Conservation (phyloP, 1,140 invertebrate genomes). For the Dufourea novaeangliae region DNA sequence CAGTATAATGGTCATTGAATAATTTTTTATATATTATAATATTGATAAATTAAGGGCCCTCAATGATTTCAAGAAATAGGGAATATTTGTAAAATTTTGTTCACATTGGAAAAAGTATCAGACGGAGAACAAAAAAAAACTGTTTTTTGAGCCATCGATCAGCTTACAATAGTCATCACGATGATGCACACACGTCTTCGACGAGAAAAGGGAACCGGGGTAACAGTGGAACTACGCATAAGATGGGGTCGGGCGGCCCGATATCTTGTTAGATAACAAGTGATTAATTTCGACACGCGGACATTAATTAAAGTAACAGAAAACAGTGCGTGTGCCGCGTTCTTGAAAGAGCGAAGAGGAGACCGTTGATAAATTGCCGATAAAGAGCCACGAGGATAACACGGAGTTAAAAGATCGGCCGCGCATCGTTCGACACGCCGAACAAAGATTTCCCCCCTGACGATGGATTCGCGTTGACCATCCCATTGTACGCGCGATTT, state of each 20-base stretch:
- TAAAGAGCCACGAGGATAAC: conserved; percentile 28
- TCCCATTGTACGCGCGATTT: background rate
- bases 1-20: too few relatives aligned
- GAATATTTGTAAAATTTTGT: too few relatives aligned
- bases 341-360: conserved; percentile 1
- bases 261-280: conserved; percentile 43
- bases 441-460: conserved; percentile 27
- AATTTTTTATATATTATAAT: too few relatives aligned
- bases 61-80: too few relatives aligned
- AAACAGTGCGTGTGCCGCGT: conserved; percentile 17
- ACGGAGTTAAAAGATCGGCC: conserved; percentile 12
- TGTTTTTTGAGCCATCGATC: background rate
- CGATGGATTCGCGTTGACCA: background rate
- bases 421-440: background rate
- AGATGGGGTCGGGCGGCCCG: background rate
- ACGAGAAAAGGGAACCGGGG: conserved; percentile 14
- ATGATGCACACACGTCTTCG: conserved; percentile 23
- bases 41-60: too few relatives aligned
- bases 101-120: too few relatives aligned
- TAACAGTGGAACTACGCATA: conserved; percentile 27
- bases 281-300: conserved; percentile 47
- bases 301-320: conserved; percentile 27
- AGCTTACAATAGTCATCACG: background rate
- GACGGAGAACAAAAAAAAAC: background rate
- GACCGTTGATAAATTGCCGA: conserved; percentile 28